phyloP scores from a whole-genome alignment of 1,140 invertebrate species.

The Trypoxylus dichotomus region DNA sequence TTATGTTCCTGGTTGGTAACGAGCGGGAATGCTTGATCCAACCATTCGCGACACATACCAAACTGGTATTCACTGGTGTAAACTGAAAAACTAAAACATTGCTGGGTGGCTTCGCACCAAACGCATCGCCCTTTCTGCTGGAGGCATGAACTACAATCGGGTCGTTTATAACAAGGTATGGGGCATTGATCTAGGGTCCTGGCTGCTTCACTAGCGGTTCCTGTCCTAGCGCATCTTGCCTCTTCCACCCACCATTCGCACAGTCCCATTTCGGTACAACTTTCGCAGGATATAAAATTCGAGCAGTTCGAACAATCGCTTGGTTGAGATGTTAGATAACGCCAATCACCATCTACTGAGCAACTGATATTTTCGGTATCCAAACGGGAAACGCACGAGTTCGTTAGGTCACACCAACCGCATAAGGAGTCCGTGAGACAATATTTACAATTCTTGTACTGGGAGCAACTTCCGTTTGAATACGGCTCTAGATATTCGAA shows the following conservation, averaged over 20 bases:
- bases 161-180: constrained; percentile 71
- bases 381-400: constrained; percentile 64
- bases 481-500: constrained; percentile 90
- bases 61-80: constrained; percentile 94
- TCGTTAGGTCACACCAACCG: constrained; percentile 82
- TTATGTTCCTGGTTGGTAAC: constrained; percentile 45
- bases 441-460: constrained; percentile 81
- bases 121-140: constrained; percentile 86
- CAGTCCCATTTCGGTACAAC: constrained; percentile 66
- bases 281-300: constrained; percentile 83
- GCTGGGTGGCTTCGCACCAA: constrained; percentile 89
- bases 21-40: constrained; percentile 70
- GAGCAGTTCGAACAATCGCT: constrained; percentile 83
- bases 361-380: constrained; percentile 68
- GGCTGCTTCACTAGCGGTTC: constrained; percentile 69
- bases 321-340: constrained; percentile 78
- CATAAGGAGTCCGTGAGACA: constrained; percentile 88
- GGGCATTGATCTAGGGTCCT: constrained; percentile 69
- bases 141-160: constrained; percentile 79
- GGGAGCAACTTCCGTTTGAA: constrained; percentile 72
- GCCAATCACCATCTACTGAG: constrained; percentile 62
- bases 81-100: constrained; percentile 92
- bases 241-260: constrained; percentile 90
- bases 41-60: constrained; percentile 89
- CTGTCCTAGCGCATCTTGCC: constrained; percentile 78